Conservation (phyloP, 2,888 invertebrate genomes). For the Geophilus truncorum region DNA sequence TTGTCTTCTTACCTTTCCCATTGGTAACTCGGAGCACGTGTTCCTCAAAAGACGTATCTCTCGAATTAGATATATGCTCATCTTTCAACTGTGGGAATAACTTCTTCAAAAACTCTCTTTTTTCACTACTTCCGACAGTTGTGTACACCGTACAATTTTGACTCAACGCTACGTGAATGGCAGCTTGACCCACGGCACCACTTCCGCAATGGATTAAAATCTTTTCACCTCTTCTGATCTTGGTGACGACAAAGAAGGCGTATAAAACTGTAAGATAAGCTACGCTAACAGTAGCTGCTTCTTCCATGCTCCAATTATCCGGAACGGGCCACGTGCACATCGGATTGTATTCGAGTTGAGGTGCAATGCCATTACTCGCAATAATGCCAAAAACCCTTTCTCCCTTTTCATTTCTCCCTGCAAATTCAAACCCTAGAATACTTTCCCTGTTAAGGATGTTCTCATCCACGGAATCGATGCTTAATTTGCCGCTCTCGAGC, state of each 20-base stretch:
- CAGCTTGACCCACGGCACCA: slow-evolving; percentile 96
- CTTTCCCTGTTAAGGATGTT: slow-evolving; percentile 68
- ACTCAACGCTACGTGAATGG: slow-evolving; percentile 86
- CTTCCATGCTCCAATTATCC: slow-evolving; percentile 76
- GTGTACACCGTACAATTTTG: slow-evolving; percentile 85
- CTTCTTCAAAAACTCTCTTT: slow-evolving; percentile 77
- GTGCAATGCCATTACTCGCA: slow-evolving; percentile 81
- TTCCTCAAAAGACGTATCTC: slow-evolving; percentile 87
- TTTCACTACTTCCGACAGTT: slow-evolving; percentile 80
- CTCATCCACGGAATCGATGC: slow-evolving; percentile 95
- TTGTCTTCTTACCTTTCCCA: slow-evolving; percentile 58
- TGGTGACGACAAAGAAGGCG: slow-evolving; percentile 80
- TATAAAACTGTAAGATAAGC: slow-evolving; percentile 87
- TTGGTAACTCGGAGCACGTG: slow-evolving; percentile 74
- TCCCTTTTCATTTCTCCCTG: slow-evolving; percentile 71
- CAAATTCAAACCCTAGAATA: slow-evolving; percentile 88
- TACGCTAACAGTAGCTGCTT: slow-evolving; percentile 92
- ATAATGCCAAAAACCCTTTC: slow-evolving; percentile 89
- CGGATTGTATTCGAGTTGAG: slow-evolving; percentile 75
- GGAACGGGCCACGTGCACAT: slow-evolving; percentile 87
- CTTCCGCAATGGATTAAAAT: slow-evolving; percentile 93
- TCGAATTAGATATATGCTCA: slow-evolving; percentile 80
- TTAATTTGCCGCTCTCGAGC: slow-evolving; percentile 94
- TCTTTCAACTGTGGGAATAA: slow-evolving; percentile 79
- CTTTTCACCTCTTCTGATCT: slow-evolving; percentile 72